Conservation (phyloP, 2,888 invertebrate species). For the Drosophila greeni region DNA sequence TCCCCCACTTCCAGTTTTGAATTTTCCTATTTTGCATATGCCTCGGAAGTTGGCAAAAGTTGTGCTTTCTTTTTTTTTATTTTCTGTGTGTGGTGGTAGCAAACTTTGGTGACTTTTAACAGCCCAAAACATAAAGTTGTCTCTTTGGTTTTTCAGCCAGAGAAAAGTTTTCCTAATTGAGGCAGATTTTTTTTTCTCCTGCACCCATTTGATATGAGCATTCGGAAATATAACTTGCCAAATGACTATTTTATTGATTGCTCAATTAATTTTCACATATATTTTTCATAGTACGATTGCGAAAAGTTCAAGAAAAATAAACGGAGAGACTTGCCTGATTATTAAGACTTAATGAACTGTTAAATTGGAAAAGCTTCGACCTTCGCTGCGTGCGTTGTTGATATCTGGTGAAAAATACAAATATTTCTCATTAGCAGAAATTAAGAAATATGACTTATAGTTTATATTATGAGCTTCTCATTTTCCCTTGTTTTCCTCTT, state of each 20-base stretch:
- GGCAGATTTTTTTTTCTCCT: neutral
- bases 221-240: neutral
- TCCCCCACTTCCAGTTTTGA: conserved; percentile 1
- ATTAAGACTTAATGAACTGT: conserved; percentile 25
- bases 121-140: conserved; percentile 16
- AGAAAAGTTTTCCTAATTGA: conserved; percentile 21
- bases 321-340: neutral
- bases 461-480: conserved; percentile 20
- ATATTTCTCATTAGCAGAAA: conserved; percentile 10
- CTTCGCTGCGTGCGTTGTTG: conserved; percentile 10
- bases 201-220: neutral
- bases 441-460: conserved; percentile 27
- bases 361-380: conserved; percentile 6
- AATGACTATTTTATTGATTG: conserved; percentile 1
- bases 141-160: neutral
- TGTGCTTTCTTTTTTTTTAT: conserved; percentile 3
- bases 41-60: conserved; percentile 7
- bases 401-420: conserved; percentile 2
- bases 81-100: neutral
- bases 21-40: conserved; percentile 33
- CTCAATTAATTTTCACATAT: neutral
- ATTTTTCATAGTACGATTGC: neutral
- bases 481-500: neutral
- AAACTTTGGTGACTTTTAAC: conserved; percentile 24
- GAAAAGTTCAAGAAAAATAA: neutral